phyloP scores from a whole-genome alignment of 1,140 invertebrate genomes.

The Cotesia chilonis region DNA sequence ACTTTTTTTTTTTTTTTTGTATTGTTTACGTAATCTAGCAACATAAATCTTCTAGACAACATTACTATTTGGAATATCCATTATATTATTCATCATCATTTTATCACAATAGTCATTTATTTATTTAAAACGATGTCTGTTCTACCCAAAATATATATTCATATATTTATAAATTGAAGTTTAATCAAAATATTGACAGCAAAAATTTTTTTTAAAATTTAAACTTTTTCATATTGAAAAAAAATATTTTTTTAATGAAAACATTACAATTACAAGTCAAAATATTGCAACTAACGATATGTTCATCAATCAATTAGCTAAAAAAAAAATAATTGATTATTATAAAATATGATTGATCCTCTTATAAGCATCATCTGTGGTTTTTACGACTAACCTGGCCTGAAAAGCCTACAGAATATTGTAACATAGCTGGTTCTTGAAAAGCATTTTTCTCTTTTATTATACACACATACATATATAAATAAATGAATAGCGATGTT shows the following conservation, averaged over 20 bases:
- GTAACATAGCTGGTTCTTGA: background rate
- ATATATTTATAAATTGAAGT: too few relatives aligned
- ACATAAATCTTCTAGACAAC: too few relatives aligned
- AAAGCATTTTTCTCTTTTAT: constrained; percentile 1
- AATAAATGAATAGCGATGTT: background rate
- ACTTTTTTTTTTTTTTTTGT: background rate
- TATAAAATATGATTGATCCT: constrained; percentile 18
- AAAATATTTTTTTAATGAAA: too few relatives aligned
- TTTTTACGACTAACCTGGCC: constrained; percentile 22
- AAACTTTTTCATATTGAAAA: too few relatives aligned
- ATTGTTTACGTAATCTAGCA: too few relatives aligned
- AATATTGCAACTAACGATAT: background rate
- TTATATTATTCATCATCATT: too few relatives aligned
- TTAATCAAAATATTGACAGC: too few relatives aligned
- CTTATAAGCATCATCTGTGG: background rate
- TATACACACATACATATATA: background rate
- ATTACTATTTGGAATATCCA: too few relatives aligned
- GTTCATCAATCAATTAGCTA: constrained; percentile 25
- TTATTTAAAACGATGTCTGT: too few relatives aligned
- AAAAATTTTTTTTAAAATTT: too few relatives aligned
- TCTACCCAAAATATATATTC: too few relatives aligned
- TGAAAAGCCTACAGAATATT: constrained; percentile 22
- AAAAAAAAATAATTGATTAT: constrained; percentile 30
- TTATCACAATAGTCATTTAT: too few relatives aligned
- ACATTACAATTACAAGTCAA: background rate